Evolutionary conservation across 2,797 vertebrate species (phyloP), one percentile per base, ranked within the genome.

Genomic region (Adelosebastes latens): DNA sequence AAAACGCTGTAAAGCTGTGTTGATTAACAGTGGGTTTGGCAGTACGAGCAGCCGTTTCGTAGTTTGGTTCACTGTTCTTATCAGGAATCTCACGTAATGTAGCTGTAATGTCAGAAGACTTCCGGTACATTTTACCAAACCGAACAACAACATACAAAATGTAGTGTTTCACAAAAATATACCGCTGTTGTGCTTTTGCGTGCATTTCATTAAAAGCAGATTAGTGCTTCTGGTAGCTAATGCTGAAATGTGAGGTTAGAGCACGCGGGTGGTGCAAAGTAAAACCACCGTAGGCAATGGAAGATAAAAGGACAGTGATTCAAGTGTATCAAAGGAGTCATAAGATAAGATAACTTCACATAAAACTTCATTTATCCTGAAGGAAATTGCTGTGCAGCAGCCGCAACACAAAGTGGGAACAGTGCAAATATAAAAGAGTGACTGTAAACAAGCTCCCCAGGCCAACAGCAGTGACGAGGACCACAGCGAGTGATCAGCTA

Each of bases 241-340:
- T 63, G 61, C 6, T 39, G 34, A 63, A 61, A 67, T 36, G 20
- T 34, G 36, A 62, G 9, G 11, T 34, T 27, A 10, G 12, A 46
- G 64, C 52, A 52, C 2, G 25, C 2, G 65, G 59, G n/a, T 25
- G 2, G 11, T 59, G 16, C 18, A 36, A 31, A 53, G 6, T 36
- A 64, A 13, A 14, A 34, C 22, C 36, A 59, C 20, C 16, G 4
- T n/a, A 53, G 60, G 52, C 25, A 56, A 2, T 16, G 14, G 9
- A 25, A 16, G 4, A 14, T 3, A 34, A 34, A 34, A 56, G 13
- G 2, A 71, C 18, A 36, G 20, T 16, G 46, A 63, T 49, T 75
- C 6, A 62, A 71, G 60, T 66, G 27, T 36, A 25, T 59, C 27
- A 73, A 24, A 63, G 7, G 22, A 73, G 69, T 80, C 77, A 70